Evolutionary conservation across 2,113 vertebrate genomes (phyloP), one percentile per base, ranked within the genome.

Genomic region (Caretta caretta): DNA sequence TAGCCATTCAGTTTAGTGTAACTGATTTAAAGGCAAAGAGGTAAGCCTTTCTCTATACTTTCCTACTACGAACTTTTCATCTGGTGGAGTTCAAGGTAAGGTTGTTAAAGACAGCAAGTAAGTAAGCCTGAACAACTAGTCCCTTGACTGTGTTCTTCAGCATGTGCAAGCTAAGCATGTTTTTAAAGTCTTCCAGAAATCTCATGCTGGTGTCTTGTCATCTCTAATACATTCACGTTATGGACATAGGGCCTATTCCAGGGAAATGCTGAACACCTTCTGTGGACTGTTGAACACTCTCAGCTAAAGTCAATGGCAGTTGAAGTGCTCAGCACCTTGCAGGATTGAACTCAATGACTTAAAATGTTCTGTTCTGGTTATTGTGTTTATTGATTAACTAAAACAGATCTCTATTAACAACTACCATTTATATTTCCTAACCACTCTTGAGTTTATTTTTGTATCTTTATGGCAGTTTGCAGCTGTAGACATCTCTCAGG

Each of bases 401-500:
- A 95, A 94, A 72, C 59, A 83, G 19, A 84, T 16, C 10, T 93
- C 56, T 90, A 46, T 87, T 96, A 88, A 95, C 82, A 92, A 50
- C 86, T 84, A 72, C 27, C 69, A 31, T 84, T 59, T 80, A 31
- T 31, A 79, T 94, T 93, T 89, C 82, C 81, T 96, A 65, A 92
- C 80, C 14, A 91, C 84, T 89, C 79, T 1, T 1, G 38, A 84
- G 46, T 87, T 69, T n/a, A 1, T 87, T 92, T 91, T 92, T 92
- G 86, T 50, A 53, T 88, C 95, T 97, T 81, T 90, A 31, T 92
- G n/a, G 94, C 78, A 80, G 56, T 65, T 96, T 94, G 92, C 89
- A 97, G 80, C 85, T 96, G 95, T 96, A 91, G 69, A n/a, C 80
- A 48, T 90, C 84, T 94, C 86, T 90, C 79, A 88, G 95, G 85